A percentile compares a stretch with the other conserved stretches of the same genome.
These are phyloP conservation scores for Indicator indicator DNA, from an alignment of 2,113 vertebrate species.

Conservation along the genomic window DNA sequence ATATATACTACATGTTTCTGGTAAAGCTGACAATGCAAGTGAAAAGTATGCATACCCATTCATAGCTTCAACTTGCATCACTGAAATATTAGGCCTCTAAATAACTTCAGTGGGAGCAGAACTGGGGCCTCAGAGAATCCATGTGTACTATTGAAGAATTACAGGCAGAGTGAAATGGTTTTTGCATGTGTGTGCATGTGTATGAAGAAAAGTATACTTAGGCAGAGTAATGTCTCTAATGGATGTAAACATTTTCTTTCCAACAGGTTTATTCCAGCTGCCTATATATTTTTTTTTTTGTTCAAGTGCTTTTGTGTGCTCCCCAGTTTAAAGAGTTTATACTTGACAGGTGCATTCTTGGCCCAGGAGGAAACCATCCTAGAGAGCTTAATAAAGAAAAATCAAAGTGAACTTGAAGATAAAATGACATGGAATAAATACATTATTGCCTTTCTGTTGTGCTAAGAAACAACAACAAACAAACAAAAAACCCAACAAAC, in stretches of 20 bases:
- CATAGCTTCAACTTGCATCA: rapidly evolving
- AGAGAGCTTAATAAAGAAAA: not conserved
- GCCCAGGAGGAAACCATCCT: conserved; percentile 31
- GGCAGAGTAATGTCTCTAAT: not conserved
- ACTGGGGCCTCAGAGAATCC: not conserved
- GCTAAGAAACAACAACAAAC: not conserved
- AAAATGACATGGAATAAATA: conserved; percentile 19
- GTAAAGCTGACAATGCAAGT: not conserved
- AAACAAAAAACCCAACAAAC: not conserved
- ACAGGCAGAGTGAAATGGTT: not conserved
- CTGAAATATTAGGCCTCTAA: not conserved
- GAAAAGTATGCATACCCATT: not conserved
- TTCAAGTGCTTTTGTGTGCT: not conserved
- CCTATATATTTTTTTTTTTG: not conserved
- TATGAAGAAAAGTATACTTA: not conserved
- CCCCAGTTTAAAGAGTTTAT: not conserved
- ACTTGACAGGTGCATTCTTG: conserved; percentile 34
- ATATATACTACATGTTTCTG: rapidly evolving
- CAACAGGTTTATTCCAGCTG: conserved; percentile 1
- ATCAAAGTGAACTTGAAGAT: not conserved
- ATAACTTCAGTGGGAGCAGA: not conserved
- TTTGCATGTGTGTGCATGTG: not conserved
- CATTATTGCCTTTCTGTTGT: conserved; percentile 12
- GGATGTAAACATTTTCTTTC: not conserved
- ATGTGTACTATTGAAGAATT: not conserved